These are phyloP conservation scores for Mycalesis mineus DNA, from an alignment of 2,888 invertebrate species.

Conservation along the genomic window DNA sequence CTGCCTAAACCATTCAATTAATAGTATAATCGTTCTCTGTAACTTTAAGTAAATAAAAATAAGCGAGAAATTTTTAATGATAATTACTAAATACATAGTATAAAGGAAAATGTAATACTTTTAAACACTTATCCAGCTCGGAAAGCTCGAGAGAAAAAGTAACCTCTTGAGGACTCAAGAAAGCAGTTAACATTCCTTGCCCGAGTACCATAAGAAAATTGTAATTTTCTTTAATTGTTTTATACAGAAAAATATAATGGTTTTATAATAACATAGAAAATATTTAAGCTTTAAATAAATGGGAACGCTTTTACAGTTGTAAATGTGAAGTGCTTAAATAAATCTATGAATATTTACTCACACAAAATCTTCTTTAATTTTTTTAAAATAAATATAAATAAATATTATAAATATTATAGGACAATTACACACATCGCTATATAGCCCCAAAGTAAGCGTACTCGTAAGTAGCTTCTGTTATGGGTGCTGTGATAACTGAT, in stretches of 20 bases:
- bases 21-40: no score
- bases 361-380: no score
- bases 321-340: no score
- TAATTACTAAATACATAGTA: neutral
- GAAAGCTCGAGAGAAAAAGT: constrained; percentile 4
- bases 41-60: neutral
- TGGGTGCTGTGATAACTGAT: no score
- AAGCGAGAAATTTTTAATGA: neutral
- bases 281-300: neutral
- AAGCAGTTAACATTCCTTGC: constrained; percentile 1
- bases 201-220: constrained; percentile 1
- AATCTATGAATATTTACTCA: no score
- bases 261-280: neutral
- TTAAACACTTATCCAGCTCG: neutral
- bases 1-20: no score
- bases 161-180: neutral
- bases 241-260: neutral
- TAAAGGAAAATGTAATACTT: neutral
- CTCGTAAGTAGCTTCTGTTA: no score
- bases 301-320: no score
- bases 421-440: no score
- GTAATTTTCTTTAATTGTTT: constrained; percentile 5
- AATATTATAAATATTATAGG: no score
- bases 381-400: no score
- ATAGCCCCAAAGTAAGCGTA: no score